Base-by-base conservation (phyloP, 2,797 vertebrate genomes). In the Crypturellus tataupa region DNA sequence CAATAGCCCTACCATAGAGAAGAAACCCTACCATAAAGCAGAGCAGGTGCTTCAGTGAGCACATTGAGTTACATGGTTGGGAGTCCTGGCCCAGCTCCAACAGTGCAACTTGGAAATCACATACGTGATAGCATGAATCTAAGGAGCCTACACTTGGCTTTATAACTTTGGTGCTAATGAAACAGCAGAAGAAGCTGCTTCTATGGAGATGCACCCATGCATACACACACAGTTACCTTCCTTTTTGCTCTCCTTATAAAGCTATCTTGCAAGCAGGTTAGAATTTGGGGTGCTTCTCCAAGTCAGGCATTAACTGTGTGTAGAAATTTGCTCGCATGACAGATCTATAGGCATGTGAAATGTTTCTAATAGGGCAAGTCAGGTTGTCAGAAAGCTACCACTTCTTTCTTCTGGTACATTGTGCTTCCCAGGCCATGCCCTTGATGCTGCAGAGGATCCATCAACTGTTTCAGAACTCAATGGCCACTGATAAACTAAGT, bases 71-170 rank as follows among this genome's bases (percentile, higher is more conserved):
- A 35, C 11, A 1, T 44, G 75, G 71, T 51, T 83, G n/a, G 70
- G 46, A 72, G 12, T 27, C 2, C 12, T 18, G 53, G 58, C 25
- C 85, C 58, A n/a, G 33, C 40, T 88, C 68, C 39, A 47, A 14
- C 9, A 27, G 40, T 65, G 33, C 35, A 47, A 10, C 33, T 60
- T 76, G 49, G 58, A 81, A 63, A 65, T 46, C 46, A 16, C 37
- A 78, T 65, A 24, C 46, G 2, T 31, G 33, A 18, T 73, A 84
- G 11, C 9, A 1, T 67, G 21, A 65, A 53, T 65, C 72, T 75
- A 53, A 82, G 56, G 39, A 90, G 27, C 47, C 90, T 87, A 73
- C 27, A 19, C 17, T 51, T 81, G 59, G 12, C 39, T 67, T 90
- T 80, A 56, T 59, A 27, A 21, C 39, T 70, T 73, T 4, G 10